Evolutionary conservation across 2,888 invertebrate species (phyloP), one percentile per base, ranked within the genome.

Genomic region (Polietes domitor): DNA sequence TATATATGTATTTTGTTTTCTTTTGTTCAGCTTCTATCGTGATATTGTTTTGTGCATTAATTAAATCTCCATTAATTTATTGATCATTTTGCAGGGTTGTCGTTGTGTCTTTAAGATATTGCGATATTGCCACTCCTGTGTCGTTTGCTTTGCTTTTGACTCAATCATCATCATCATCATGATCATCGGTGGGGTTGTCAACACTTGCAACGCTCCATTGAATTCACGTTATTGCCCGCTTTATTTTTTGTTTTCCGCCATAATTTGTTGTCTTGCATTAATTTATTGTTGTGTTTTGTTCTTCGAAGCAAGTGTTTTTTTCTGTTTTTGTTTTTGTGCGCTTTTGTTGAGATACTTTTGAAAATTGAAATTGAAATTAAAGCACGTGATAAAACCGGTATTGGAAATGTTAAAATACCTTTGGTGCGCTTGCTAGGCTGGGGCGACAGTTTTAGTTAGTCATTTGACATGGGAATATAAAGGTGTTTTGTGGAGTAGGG

Each of bases 341-440:
- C n/a, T n/a, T 4, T 37, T 72, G 10, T 68, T 43, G 43, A 68
- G 21, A 24, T 68, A 41, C 24, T 70, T 77, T n/a, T 75, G 19
- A 58, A 61, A 41, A 19, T 73, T n/a, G n/a, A 15, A 2, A 32
- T 71, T 15, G n/a, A 32, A 80, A 75, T 50, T 70, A 19, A 73
- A 76, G 82, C 81, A 84, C 84, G 84, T 84, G 84, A 82, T 78
- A 82, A 58, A 84, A 82, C 84, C 78, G 84, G 84, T 84, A 32
- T 24, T 71, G 21, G 9, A 58, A 58, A 58, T 58, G 26, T 26
- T 58, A 26, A 58, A 15, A 3, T 10, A 12, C 21, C 21, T 53
- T 21, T n/a, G 12, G 50, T 53, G 19, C 19, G 21, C 6, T n/a
- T n/a, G n/a, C n/a, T n/a, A n/a, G 53, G 2, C 19, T 53, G 19